Conservation (phyloP, 2,888 invertebrate genomes). For the Priocnemis perturbator region DNA sequence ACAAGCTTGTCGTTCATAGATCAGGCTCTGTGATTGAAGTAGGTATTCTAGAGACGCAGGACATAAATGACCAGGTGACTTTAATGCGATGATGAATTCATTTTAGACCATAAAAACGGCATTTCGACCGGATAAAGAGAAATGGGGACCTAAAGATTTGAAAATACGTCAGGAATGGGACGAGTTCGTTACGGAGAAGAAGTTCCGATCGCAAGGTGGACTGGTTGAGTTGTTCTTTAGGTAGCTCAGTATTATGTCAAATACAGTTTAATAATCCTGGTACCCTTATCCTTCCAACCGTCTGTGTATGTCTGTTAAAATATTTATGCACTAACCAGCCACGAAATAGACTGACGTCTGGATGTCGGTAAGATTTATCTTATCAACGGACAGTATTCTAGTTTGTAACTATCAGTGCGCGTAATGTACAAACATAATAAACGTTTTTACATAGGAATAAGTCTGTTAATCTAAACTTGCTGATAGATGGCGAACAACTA, state of each 20-base stretch:
- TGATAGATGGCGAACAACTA: too few relatives aligned
- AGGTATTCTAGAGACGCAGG: constrained; percentile 20
- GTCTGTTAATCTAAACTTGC: too few relatives aligned
- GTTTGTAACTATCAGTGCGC: too few relatives aligned
- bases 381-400: too few relatives aligned
- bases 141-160: constrained; percentile 68
- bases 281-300: constrained; percentile 41
- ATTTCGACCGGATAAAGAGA: constrained; percentile 59
- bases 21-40: constrained; percentile 64
- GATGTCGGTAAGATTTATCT: too few relatives aligned
- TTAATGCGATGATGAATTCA: background rate
- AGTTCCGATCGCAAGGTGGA: constrained; percentile 23
- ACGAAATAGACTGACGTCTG: too few relatives aligned
- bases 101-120: constrained; percentile 62
- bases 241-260: constrained; percentile 19
- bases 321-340: too few relatives aligned
- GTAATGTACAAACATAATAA: too few relatives aligned
- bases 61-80: background rate
- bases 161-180: constrained; percentile 66
- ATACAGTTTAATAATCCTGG: background rate
- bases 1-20: constrained; percentile 65
- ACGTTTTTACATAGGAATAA: too few relatives aligned
- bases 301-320: background rate
- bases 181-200: constrained; percentile 60
- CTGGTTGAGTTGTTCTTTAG: constrained; percentile 39